phyloP scores from a whole-genome alignment of 2,888 invertebrate species.

The Plagiodera versicolora region DNA sequence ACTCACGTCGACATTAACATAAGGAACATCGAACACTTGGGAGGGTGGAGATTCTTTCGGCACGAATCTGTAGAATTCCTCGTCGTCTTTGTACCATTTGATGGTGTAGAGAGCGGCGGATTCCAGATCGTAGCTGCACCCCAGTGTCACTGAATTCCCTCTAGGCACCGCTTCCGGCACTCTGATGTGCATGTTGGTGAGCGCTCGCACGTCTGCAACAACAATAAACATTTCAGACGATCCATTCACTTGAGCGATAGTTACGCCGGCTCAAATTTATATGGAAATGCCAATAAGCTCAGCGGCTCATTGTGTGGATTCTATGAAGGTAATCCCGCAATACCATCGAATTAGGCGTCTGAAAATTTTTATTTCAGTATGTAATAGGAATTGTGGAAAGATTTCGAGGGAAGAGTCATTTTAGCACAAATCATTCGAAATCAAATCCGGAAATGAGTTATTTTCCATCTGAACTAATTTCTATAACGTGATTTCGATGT shows the following conservation, averaged over 20 bases:
- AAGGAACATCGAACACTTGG: slow-evolving; percentile 56
- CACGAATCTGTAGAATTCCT: slow-evolving; percentile 60
- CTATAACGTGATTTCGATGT: too few relatives aligned
- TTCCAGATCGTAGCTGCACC: slow-evolving; percentile 59
- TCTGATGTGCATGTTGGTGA: slow-evolving; percentile 51
- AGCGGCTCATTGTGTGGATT: neutral
- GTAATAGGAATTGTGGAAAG: too few relatives aligned
- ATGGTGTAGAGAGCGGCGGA: slow-evolving; percentile 59
- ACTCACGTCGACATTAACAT: slow-evolving; percentile 59
- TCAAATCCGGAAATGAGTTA: too few relatives aligned
- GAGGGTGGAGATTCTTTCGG: slow-evolving; percentile 60
- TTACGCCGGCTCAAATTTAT: slow-evolving; percentile 8
- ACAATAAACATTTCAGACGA: slow-evolving; percentile 26
- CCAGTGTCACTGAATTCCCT: slow-evolving; percentile 56
- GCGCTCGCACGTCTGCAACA: slow-evolving; percentile 49
- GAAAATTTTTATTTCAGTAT: too few relatives aligned
- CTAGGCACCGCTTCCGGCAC: slow-evolving; percentile 57
- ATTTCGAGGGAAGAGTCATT: too few relatives aligned
- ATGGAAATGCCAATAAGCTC: slow-evolving; percentile 6
- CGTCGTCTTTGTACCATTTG: slow-evolving; percentile 60
- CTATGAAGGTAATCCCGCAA: neutral
- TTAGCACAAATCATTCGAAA: too few relatives aligned
- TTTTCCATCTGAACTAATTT: too few relatives aligned
- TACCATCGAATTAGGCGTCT: too few relatives aligned
- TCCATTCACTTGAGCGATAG: neutral